Evolutionary conservation across 2,888 invertebrate species (phyloP), one percentile per base, ranked within the genome.

Genomic region (Sipha maydis): DNA sequence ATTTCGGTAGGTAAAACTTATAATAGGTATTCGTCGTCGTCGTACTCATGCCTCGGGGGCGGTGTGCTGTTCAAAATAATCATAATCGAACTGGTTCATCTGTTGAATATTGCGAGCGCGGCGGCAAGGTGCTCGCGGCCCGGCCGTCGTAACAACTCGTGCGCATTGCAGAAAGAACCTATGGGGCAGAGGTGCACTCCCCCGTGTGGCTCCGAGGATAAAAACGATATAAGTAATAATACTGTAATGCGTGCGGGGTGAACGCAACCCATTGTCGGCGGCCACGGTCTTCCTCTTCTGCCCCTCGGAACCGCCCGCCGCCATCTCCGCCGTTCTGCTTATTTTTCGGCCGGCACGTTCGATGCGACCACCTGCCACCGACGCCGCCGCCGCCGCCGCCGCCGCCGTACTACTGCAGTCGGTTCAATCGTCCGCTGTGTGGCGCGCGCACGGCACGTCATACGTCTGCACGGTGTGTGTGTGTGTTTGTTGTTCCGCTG

Each of bases 351-450:
- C 78, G 75, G 86, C 86, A 88, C 86, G 80, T 80, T 88, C 80
- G 78, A 38, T 79, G 38, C 61, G 86, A 86, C 86, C 86, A 88
- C 88, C 88, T 88, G 88, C 82, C 88, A 38, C 48, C 69, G 82
- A 21, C 75, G 67, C 82, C 69, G 48, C n/a, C 61, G 75, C 83
- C 31, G 61, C 56, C 73, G 61, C 61, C 21, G 75, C 48, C 28
- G 28, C 71, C 28, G 71, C 25, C 79, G 54, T 77, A 31, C 84
- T n/a, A 41, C 54, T 21, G 71, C 78, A 78, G 69, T 69, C 78
- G 69, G 56, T 28, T 86, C 61, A 80, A 71, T 86, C 79, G 79
- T 80, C 73, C 69, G 79, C 85, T 11, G 86, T 61, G 88, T 61
- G 73, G 28, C 41, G 71, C 79, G 38, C 86, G 79, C 54, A 56